Conservation (phyloP, 2,888 invertebrate species). For the Tyria jacobaeae region DNA sequence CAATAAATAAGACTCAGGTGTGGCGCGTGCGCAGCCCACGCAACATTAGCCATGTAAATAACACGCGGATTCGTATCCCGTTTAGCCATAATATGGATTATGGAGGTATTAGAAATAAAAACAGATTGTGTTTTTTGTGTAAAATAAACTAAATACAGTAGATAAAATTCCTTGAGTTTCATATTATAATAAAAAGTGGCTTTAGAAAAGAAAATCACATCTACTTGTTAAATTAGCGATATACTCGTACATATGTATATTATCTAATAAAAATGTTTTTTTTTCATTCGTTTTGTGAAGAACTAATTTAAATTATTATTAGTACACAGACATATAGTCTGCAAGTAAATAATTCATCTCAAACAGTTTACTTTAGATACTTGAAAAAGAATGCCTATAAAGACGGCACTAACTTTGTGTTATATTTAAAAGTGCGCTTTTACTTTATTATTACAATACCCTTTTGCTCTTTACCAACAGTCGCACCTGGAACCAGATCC, state of each 20-base stretch:
- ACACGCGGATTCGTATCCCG: slow-evolving; percentile 46
- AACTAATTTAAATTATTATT: too few relatives aligned
- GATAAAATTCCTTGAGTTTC: not conserved
- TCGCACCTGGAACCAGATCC: slow-evolving; percentile 13
- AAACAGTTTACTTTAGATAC: too few relatives aligned
- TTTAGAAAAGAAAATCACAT: too few relatives aligned
- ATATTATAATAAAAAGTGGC: not conserved
- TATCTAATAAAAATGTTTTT: too few relatives aligned
- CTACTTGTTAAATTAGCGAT: too few relatives aligned
- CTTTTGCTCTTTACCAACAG: not conserved
- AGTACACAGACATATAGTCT: too few relatives aligned
- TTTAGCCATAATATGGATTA: slow-evolving; percentile 21
- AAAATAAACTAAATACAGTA: slow-evolving; percentile 1
- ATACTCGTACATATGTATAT: too few relatives aligned
- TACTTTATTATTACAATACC: not conserved
- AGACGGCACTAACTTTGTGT: too few relatives aligned
- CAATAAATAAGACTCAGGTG: slow-evolving; percentile 64
- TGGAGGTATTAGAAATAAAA: slow-evolving; percentile 16
- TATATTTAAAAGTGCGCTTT: not conserved
- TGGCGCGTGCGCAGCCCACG: slow-evolving; percentile 74
- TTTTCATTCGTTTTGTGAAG: too few relatives aligned
- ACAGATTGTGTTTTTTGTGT: not conserved
- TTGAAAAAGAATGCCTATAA: too few relatives aligned
- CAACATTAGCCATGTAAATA: slow-evolving; percentile 68
- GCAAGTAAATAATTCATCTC: too few relatives aligned